Evolutionary conservation across 2,888 invertebrate species (phyloP).

Genomic region (Campopleginae sp.): DNA sequence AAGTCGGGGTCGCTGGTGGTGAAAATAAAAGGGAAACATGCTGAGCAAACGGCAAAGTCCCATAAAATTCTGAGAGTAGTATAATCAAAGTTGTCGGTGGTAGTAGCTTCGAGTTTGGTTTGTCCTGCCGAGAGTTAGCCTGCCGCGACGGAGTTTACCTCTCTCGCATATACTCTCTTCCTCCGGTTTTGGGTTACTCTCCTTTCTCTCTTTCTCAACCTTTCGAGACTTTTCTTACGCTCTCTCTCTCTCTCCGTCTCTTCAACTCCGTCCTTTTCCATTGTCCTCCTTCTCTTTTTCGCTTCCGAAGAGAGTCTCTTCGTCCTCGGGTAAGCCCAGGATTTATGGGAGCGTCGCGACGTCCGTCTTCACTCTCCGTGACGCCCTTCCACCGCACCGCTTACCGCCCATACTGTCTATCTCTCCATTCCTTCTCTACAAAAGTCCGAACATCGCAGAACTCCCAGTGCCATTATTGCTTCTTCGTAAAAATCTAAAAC

Average conservation of each 20-base stretch:
- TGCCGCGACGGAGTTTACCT: conserved; percentile 76
- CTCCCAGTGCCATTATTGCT: conserved; percentile 16
- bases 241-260: conserved; percentile 27
- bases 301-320: conserved; percentile 75
- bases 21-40: conserved; percentile 56
- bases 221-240: conserved; percentile 33
- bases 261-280: conserved; percentile 31
- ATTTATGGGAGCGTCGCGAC: conserved; percentile 84
- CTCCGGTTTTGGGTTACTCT: conserved; percentile 23
- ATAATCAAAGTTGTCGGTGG: conserved; percentile 82
- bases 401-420: conserved; percentile 49
- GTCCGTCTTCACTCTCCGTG: conserved; percentile 84
- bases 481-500: conserved; percentile 74
- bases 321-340: conserved; percentile 82
- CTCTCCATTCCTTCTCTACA: conserved; percentile 31
- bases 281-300: conserved; percentile 4
- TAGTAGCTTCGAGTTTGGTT: conserved; percentile 59
- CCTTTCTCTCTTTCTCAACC: conserved; percentile 28
- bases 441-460: conserved; percentile 24
- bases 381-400: conserved; percentile 80
- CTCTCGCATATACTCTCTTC: conserved; percentile 17
- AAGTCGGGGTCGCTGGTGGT: background rate
- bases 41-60: conserved; percentile 64
- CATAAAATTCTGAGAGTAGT: conserved; percentile 74
- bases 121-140: conserved; percentile 79